Evolutionary conservation across 1,140 invertebrate species (phyloP).

Genomic region (Cydia splendana): DNA sequence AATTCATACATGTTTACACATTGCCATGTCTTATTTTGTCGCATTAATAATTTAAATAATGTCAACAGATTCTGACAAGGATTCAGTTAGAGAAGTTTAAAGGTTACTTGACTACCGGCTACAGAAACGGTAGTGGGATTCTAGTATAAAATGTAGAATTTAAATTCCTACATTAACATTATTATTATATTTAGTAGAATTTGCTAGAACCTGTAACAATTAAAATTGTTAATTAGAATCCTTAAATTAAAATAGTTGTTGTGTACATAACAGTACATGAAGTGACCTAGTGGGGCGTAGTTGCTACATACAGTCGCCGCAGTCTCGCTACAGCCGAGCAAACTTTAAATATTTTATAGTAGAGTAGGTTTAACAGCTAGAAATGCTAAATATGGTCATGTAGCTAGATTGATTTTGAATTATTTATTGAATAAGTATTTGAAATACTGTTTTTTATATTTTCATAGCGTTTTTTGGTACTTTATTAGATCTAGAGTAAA

Average conservation of each 20-base stretch:
- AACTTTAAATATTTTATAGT: constrained; percentile 43
- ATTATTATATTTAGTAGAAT: constrained; percentile 61
- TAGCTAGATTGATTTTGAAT: constrained; percentile 50
- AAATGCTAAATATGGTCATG: constrained; percentile 42
- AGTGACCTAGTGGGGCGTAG: constrained; percentile 76
- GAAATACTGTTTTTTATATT: constrained; percentile 39
- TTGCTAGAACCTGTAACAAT: constrained; percentile 73
- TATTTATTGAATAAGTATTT: constrained; percentile 46
- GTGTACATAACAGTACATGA: constrained; percentile 56
- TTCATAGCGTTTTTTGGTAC: constrained; percentile 43
- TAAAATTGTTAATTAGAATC: constrained; percentile 64
- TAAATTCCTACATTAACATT: constrained; percentile 57
- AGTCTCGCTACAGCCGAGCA: constrained; percentile 59
- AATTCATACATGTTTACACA: constrained; percentile 23
- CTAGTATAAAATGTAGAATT: constrained; percentile 64
- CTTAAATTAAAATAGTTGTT: constrained; percentile 56
- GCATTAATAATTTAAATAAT: constrained; percentile 44
- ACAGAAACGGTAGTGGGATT: constrained; percentile 65
- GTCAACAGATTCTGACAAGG: constrained; percentile 66
- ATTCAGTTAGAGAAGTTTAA: constrained; percentile 46
- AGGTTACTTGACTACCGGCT: constrained; percentile 60
- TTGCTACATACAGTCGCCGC: constrained; percentile 61
- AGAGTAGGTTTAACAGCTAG: constrained; percentile 43
- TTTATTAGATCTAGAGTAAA: constrained; percentile 35
- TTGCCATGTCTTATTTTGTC: constrained; percentile 35